Evolutionary conservation across 2,113 vertebrate genomes (phyloP).

Genomic region (Ictalurus furcatus): DNA sequence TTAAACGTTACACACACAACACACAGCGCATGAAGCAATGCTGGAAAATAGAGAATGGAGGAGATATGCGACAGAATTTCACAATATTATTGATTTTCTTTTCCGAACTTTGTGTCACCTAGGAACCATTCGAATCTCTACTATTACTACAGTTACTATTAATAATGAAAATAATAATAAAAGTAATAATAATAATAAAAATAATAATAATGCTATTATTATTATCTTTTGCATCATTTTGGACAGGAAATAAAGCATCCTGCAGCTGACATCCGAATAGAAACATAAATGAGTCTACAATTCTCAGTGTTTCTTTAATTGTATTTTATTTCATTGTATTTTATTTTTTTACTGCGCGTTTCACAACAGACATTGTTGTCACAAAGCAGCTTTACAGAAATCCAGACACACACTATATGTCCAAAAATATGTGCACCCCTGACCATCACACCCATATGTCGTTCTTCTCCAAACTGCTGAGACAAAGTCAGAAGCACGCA

Average conservation of each 20-base stretch:
- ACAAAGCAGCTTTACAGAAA: not conserved
- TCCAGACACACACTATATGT: not conserved
- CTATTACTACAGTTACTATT: too few relatives aligned
- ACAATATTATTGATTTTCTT: conserved; percentile 7
- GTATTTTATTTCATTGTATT: too few relatives aligned
- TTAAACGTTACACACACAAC: not conserved
- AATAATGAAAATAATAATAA: not conserved
- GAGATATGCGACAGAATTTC: not conserved
- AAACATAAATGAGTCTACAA: not conserved
- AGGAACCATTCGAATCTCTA: not conserved
- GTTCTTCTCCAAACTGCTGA: not conserved
- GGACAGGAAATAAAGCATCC: not conserved
- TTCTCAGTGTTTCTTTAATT: too few relatives aligned
- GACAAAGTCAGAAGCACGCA: not conserved
- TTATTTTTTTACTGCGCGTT: too few relatives aligned
- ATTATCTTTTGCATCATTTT: not conserved
- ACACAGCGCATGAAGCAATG: conserved; percentile 10
- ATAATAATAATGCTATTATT: not conserved
- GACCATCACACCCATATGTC: not conserved
- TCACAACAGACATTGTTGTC: too few relatives aligned
- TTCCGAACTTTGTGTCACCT: not conserved
- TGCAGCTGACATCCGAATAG: not conserved
- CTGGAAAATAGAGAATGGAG: conserved; percentile 15
- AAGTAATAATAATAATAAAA: not conserved
- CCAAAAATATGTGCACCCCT: not conserved